Percentiles rank a stretch among this genome's conserved stretches.
These are phyloP conservation scores for Tympanuchus pallidicinctus DNA, from an alignment of 2,113 vertebrate genomes.

Conservation along the genomic window DNA sequence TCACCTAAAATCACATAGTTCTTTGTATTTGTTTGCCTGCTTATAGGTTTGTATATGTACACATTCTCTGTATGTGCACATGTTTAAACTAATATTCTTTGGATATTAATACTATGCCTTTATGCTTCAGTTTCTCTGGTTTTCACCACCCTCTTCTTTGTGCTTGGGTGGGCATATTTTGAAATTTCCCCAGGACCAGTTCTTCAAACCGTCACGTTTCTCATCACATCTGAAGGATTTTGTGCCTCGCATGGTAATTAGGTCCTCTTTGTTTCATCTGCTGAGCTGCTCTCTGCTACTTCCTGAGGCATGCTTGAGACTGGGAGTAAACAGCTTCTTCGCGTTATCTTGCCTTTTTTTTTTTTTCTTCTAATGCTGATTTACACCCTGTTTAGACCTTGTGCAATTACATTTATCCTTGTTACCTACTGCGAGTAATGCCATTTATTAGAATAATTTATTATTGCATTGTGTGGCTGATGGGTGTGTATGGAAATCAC, in stretches of 20 bases:
- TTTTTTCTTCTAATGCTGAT: conserved; percentile 14
- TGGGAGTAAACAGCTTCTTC: conserved; percentile 60
- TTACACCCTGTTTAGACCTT: conserved; percentile 62
- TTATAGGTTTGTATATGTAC: not conserved
- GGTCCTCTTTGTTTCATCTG: conserved; percentile 86
- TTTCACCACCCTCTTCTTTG: conserved; percentile 76
- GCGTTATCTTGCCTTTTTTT: conserved; percentile 14
- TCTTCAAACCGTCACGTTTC: conserved; percentile 84
- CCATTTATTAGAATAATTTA: conserved; percentile 56
- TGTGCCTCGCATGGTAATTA: conserved; percentile 89
- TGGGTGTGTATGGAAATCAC: conserved; percentile 44
- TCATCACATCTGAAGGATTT: conserved; percentile 86
- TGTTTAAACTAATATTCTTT: conserved; percentile 53
- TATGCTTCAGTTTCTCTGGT: conserved; percentile 28
- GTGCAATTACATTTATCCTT: conserved; percentile 55
- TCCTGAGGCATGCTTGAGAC: conserved; percentile 67
- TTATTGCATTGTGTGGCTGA: conserved; percentile 9
- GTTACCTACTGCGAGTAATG: conserved; percentile 31
- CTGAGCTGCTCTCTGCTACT: conserved; percentile 67
- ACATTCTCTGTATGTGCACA: not conserved
- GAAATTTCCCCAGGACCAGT: conserved; percentile 82
- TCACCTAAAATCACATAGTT: not conserved
- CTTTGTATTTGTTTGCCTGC: not conserved
- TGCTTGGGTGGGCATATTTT: conserved; percentile 86
- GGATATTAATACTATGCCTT: conserved; percentile 37